phyloP scores from a whole-genome alignment of 2,113 vertebrate genomes.

The Sinosuthora webbiana region DNA sequence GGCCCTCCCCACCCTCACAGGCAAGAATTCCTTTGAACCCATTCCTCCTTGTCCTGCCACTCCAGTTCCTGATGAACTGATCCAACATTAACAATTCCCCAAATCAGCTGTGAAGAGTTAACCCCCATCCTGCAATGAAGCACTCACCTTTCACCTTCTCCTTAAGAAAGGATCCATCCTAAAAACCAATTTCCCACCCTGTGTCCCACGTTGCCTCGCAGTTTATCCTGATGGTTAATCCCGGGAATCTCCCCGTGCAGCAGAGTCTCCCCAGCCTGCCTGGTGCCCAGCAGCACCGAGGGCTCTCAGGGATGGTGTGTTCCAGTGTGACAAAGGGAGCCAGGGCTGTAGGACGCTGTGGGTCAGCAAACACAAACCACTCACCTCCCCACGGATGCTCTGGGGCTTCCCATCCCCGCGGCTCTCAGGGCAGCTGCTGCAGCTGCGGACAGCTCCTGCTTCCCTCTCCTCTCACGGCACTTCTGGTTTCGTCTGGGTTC shows the following conservation, averaged over 20 bases:
- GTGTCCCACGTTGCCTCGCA: neutral
- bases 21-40: neutral
- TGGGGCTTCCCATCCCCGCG: neutral
- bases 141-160: neutral
- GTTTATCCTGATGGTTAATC: neutral
- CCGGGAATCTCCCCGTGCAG: fast-evolving
- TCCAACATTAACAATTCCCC: neutral
- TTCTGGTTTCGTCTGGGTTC: neutral
- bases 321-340: neutral
- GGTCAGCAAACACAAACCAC: neutral
- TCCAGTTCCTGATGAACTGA: neutral
- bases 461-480: neutral
- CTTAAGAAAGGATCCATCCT: neutral
- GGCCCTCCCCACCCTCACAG: neutral
- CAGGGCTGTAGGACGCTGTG: neutral
- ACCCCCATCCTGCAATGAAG: neutral
- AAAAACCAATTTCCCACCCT: neutral
- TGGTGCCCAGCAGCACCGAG: neutral
- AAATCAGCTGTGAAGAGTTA: neutral
- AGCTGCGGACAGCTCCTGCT: neutral
- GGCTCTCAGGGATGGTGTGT: neutral
- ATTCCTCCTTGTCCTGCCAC: neutral
- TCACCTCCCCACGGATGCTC: neutral
- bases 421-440: neutral
- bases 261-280: neutral